Conservation (phyloP, 2,888 invertebrate genomes). For the Spicauda simplicius region DNA sequence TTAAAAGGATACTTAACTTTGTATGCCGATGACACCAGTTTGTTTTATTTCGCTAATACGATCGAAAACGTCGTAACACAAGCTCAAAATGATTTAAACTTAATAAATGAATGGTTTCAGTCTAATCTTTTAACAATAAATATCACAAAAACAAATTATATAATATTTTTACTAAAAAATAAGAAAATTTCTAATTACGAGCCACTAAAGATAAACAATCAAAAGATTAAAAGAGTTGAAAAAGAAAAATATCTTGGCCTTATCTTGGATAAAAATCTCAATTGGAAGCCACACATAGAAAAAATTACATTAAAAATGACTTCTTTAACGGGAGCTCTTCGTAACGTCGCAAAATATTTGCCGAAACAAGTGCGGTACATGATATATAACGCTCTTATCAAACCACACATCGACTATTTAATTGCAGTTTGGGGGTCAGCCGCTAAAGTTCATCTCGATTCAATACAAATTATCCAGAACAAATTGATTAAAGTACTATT, state of each 20-base stretch:
- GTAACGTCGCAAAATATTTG: slow-evolving; percentile 6
- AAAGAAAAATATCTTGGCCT: slow-evolving; percentile 22
- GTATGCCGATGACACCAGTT: slow-evolving; percentile 41
- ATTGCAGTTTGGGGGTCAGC: slow-evolving; percentile 27
- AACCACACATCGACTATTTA: slow-evolving; percentile 27
- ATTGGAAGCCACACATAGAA: slow-evolving; percentile 17
- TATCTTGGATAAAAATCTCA: slow-evolving; percentile 13
- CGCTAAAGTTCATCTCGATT: neutral
- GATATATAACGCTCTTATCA: slow-evolving; percentile 22
- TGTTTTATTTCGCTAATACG: slow-evolving; percentile 39
- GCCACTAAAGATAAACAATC: slow-evolving; percentile 2
- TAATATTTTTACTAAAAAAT: slow-evolving; percentile 26
- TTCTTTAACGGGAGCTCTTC: slow-evolving; percentile 9
- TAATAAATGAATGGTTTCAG: slow-evolving; percentile 36
- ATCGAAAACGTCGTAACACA: slow-evolving; percentile 19
- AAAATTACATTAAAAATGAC: slow-evolving; percentile 21
- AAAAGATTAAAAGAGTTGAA: neutral
- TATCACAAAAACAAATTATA: slow-evolving; percentile 35
- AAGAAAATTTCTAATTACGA: slow-evolving; percentile 7
- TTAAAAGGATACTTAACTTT: slow-evolving; percentile 35
- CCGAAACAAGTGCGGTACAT: slow-evolving; percentile 13
- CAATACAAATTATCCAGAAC: slow-evolving; percentile 18
- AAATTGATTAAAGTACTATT: slow-evolving; percentile 20
- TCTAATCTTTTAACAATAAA: slow-evolving; percentile 40
- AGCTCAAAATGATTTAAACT: slow-evolving; percentile 38